phyloP scores from a whole-genome alignment of 2,797 vertebrate species.

The Liparis tanakae region DNA sequence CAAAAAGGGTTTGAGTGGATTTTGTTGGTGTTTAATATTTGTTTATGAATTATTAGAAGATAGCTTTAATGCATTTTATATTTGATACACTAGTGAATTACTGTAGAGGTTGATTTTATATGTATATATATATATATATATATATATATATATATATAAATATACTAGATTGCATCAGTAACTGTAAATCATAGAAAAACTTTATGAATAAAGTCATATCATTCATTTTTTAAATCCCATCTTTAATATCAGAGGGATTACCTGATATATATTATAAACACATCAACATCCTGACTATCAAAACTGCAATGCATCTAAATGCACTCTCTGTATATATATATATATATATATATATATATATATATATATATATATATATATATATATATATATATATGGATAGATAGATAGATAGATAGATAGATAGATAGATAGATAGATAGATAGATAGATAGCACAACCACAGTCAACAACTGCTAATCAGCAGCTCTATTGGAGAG shows the following conservation, averaged over 20 bases:
- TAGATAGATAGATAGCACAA: background rate
- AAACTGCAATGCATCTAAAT: constrained; percentile 5
- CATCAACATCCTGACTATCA: background rate
- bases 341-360: too few species aligned
- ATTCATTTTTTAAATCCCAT: too few species aligned
- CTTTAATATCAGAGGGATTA: background rate
- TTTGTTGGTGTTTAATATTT: constrained; percentile 12
- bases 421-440: too few species aligned
- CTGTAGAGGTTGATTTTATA: background rate
- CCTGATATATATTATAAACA: background rate
- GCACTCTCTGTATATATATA: background rate
- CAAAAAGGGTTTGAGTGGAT: background rate
- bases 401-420: background rate
- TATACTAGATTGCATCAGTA: background rate
- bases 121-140: too few species aligned
- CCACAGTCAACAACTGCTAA: constrained; percentile 6
- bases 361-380: too few species aligned
- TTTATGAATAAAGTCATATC: background rate
- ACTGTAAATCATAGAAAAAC: background rate
- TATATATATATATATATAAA: too few species aligned
- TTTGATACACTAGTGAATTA: background rate
- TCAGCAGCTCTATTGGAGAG: constrained; percentile 5
- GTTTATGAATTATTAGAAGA: background rate
- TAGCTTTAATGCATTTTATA: background rate
- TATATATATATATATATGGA: too few species aligned